phyloP scores from a whole-genome alignment of 2,797 vertebrate genomes.

The Poeciliopsis gracilis region DNA sequence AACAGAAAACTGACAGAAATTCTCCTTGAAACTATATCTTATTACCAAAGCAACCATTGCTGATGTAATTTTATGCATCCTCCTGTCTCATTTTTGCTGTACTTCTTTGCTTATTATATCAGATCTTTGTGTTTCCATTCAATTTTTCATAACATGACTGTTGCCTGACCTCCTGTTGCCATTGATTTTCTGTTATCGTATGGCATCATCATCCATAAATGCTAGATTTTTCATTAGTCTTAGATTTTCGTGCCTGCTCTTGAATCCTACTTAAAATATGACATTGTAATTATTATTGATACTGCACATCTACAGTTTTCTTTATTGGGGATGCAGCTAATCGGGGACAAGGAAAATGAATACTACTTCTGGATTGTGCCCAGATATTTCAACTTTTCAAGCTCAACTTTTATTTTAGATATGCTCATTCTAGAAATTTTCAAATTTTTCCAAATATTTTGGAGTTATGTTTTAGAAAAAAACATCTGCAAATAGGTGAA shows the following conservation, averaged over 20 bases:
- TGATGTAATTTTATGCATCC: not conserved
- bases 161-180: not conserved
- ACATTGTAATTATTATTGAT: not conserved
- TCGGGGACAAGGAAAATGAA: not conserved
- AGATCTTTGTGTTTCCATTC: not conserved
- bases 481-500: not conserved
- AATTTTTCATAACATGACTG: not conserved
- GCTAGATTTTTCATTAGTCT: not conserved
- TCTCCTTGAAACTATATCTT: not conserved
- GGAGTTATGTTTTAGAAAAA: not conserved
- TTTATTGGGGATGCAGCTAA: not conserved
- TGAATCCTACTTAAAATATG: not conserved
- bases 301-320: not conserved
- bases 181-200: not conserved
- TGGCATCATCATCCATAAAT: not conserved
- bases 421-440: no score
- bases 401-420: no score
- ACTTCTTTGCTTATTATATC: no score
- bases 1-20: not conserved
- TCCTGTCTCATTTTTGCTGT: no score
- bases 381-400: not conserved
- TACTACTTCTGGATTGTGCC: not conserved
- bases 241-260: not conserved
- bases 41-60: not conserved
- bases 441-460: no score